Base-by-base conservation (phyloP, 2,113 vertebrate species). In the Silurus asotus region DNA sequence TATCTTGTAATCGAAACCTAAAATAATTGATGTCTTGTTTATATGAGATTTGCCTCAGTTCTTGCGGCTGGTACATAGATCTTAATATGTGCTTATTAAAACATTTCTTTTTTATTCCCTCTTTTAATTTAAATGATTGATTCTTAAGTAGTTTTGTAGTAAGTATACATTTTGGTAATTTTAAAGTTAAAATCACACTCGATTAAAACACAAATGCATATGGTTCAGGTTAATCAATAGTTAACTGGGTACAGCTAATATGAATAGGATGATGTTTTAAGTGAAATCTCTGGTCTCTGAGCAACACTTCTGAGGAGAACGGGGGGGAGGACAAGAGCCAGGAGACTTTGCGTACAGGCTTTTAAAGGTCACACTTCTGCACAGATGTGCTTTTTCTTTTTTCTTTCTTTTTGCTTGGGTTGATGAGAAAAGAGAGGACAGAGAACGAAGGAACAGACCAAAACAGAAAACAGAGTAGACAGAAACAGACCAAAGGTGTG, bases 301-400 rank as follows among this genome's bases (percentile, higher is more conserved):
- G 37, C 37, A 37, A 37, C 37, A 37, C 37, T 51, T 75, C 45
- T 49, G 19, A 74, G 69, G 2, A 72, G 37, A 45, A 8, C 45
- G 48, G 13, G 19, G 70, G 28, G 5, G 70, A 51, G 70, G 51
- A 5, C 4, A 1, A 13, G 19, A 75, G 49, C 37, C 49, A 75
- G 72, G 23, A 53, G 72, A 53, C 45, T 75, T 53, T n/a, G 72
- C 20, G 51, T 28, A 75, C 49, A 53, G 49, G 20, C 72, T 53
- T 53, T 37, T 53, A 75, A 75, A 53, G 72, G 75, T 56, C 75
- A 77, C 75, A 56, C 23, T 23, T 51, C 72, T 75, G 70, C 8
- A 49, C 72, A 23, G 20, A 75, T 75, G 25, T 2, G 9, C 3
- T 59, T 65, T 28, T 64, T 64, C 5, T 28, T 70, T 11, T 76